Conservation (phyloP, 2,113 vertebrate genomes). For the Toxotes jaculatrix region DNA sequence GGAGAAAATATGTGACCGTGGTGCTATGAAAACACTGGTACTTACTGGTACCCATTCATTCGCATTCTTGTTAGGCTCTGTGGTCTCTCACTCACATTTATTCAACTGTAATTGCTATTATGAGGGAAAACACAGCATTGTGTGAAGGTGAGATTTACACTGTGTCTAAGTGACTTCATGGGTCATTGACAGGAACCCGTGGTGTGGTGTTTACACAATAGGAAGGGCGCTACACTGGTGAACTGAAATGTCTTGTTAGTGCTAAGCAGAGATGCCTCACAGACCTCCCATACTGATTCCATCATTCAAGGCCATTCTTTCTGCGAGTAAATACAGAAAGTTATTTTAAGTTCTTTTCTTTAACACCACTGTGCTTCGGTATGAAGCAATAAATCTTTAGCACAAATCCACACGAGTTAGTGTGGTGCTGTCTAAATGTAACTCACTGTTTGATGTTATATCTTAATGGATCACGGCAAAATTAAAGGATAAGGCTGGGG, state of each 20-base stretch:
- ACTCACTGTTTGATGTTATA: background rate
- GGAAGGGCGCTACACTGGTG: slow-evolving; percentile 43
- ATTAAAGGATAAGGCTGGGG: background rate
- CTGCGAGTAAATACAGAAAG: background rate
- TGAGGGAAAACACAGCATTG: slow-evolving; percentile 56
- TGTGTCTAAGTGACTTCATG: slow-evolving; percentile 66
- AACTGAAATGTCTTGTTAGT: slow-evolving; percentile 72
- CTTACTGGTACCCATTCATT: slow-evolving; percentile 64
- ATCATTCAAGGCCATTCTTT: slow-evolving; percentile 14
- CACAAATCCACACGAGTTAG: background rate
- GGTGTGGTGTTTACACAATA: slow-evolving; percentile 75
- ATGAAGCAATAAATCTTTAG: background rate
- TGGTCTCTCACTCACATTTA: slow-evolving; percentile 52
- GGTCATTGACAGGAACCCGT: slow-evolving; percentile 73
- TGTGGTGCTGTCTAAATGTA: background rate
- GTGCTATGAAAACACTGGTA: slow-evolving; percentile 66
- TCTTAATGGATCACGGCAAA: too few species aligned
- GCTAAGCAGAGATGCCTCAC: slow-evolving; percentile 33
- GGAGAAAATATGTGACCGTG: slow-evolving; percentile 48
- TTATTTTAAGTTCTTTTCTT: background rate
- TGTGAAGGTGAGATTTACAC: slow-evolving; percentile 62
- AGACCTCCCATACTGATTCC: slow-evolving; percentile 66
- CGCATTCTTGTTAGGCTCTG: slow-evolving; percentile 58
- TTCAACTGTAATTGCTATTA: slow-evolving; percentile 61
- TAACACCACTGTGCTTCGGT: background rate